Conservation (phyloP, 1,140 invertebrate genomes). For the Gonatopus flavifemur region DNA sequence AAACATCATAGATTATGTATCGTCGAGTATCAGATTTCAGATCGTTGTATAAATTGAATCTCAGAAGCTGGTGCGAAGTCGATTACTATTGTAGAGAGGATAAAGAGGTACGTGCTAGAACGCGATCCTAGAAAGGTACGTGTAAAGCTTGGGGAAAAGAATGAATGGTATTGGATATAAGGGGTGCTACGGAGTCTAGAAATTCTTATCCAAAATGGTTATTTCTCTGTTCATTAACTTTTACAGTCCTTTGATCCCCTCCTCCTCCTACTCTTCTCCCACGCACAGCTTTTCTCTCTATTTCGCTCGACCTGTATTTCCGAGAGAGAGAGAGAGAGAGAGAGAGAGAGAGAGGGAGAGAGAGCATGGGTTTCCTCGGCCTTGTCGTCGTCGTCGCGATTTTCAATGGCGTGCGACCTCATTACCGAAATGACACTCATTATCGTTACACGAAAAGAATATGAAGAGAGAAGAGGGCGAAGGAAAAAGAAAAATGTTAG, state of each 20-base stretch:
- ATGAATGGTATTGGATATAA: conserved; percentile 1
- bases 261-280: conserved; percentile 15
- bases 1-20: too few species aligned
- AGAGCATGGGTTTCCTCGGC: conserved; percentile 17
- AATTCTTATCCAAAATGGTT: conserved; percentile 41
- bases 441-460: conserved; percentile 40
- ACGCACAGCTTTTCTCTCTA: conserved; percentile 5
- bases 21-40: too few species aligned
- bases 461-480: neutral
- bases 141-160: conserved; percentile 22
- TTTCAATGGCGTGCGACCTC: conserved; percentile 56
- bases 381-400: conserved; percentile 32
- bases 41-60: too few species aligned
- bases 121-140: conserved; percentile 14
- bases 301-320: neutral
- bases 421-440: conserved; percentile 55
- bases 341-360: conserved; percentile 3
- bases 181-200: conserved; percentile 5
- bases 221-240: conserved; percentile 53
- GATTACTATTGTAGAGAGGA: too few species aligned
- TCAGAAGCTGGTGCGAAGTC: too few species aligned
- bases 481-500: neutral
- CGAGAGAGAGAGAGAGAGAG: too few species aligned
- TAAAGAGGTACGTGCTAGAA: conserved; percentile 8
- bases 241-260: conserved; percentile 38